Evolutionary conservation across 2,888 invertebrate genomes (phyloP), one percentile per base, ranked within the genome.

Genomic region (Ectemnius lituratus): DNA sequence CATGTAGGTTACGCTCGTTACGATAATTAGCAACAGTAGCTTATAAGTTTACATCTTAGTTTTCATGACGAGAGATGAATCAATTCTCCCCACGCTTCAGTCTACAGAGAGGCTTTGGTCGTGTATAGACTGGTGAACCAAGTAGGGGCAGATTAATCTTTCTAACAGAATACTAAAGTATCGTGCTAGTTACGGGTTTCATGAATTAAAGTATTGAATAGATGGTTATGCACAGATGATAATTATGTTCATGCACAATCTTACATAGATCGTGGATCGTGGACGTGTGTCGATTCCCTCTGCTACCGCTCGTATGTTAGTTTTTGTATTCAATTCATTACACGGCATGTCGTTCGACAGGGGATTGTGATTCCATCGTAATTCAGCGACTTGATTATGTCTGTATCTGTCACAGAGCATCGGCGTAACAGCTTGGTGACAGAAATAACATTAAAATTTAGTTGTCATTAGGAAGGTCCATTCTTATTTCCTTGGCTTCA

Each of bases 1-100:
- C 82, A 85, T 76, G 72, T 86, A 88, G 88, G 84, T 77, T 85
- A 85, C 68, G 68, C 65, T 83, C 81, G 75, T 85, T 85, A 84
- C 84, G 83, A 82, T 84, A 85, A 84, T 75, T 75, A 80, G 76
- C 74, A 82, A 79, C 79, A 78, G 70, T 86, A 86, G 77, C 74
- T 72, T 77, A 79, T 88, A 86, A 88, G 85, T 77, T 83, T 84
- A 84, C 71, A 81, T 81, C 82, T 80, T 84, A 87, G 78, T 78
- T 75, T 75, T 82, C 76, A 80, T 73, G 81, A 81, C 69, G 78
- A 79, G 80, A 81, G 78, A 77, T 84, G 79, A 77, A 84, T 80
- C 81, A 62, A 78, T 80, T 82, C 64, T 75, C 76, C 76, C 16
- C 72, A 78, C 74, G 64, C 70, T 82, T 73, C 74, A 78, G 66